phyloP scores from a whole-genome alignment of 2,113 vertebrate species.

The Gymnogyps californianus region DNA sequence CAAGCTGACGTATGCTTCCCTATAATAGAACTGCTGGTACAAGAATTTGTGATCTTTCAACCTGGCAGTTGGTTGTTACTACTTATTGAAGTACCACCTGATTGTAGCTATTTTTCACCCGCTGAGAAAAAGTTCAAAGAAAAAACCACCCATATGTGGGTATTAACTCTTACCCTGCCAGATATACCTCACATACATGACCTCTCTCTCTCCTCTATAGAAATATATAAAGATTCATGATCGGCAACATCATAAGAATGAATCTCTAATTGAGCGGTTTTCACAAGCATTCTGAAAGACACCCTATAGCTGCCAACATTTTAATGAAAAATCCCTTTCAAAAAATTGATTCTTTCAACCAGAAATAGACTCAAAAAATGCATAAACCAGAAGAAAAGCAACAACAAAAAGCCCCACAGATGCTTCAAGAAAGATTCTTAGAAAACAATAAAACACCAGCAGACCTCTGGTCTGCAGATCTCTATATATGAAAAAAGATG shows the following conservation, averaged over 20 bases:
- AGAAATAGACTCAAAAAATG: background rate
- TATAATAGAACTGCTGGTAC: conserved; percentile 49
- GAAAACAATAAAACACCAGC: background rate
- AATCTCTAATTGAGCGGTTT: background rate
- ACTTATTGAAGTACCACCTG: conserved; percentile 60
- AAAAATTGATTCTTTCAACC: background rate
- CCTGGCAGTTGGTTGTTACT: conserved; percentile 53
- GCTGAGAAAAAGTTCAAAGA: conserved; percentile 52
- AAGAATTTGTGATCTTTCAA: conserved; percentile 66
- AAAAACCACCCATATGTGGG: background rate
- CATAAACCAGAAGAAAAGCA: background rate
- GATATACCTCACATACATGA: background rate
- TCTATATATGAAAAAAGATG: background rate
- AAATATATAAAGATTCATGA: background rate
- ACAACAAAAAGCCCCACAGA: background rate
- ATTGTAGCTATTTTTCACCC: conserved; percentile 68
- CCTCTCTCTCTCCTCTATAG: background rate
- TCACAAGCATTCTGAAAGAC: background rate
- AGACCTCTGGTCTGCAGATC: background rate
- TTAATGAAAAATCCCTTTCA: background rate
- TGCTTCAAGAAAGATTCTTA: background rate
- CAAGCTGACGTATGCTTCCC: background rate
- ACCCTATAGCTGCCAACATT: background rate
- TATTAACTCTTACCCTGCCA: conserved; percentile 50
- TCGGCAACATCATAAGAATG: background rate